Percentiles rank a stretch among this genome's conserved stretches.
Conservation (phyloP, 2,888 invertebrate species). For the Rhamphomyia laevipes region DNA sequence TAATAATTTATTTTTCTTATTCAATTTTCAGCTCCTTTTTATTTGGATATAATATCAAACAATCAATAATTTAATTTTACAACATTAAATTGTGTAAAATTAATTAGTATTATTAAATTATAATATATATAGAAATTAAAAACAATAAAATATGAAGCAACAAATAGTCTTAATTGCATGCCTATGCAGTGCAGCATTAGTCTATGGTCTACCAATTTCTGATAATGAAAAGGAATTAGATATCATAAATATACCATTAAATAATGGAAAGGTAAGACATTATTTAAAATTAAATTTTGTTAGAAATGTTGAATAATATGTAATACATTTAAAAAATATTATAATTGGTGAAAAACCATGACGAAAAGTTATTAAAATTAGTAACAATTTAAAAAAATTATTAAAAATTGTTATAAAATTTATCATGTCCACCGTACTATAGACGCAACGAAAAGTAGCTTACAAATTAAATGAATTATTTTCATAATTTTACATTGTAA, state of each 20-base stretch:
- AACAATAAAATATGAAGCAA: constrained; percentile 22
- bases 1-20: no score
- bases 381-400: not conserved
- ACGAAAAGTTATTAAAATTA: not conserved
- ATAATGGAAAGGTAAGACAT: constrained; percentile 36
- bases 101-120: no score
- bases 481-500: no score
- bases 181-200: constrained; percentile 26
- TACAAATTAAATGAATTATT: no score
- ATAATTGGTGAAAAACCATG: no score
- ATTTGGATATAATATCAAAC: no score
- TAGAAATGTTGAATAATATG: not conserved
- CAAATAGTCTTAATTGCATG: constrained; percentile 23
- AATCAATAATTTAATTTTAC: no score
- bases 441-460: no score
- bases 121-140: no score
- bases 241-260: constrained; percentile 35
- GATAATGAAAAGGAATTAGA: constrained; percentile 32
- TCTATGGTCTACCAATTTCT: constrained; percentile 29
- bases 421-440: no score
- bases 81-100: no score
- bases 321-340: not conserved
- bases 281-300: not conserved
- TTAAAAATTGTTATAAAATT: not conserved
- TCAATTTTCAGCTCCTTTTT: no score